Evolutionary conservation across 2,888 invertebrate genomes (phyloP), one percentile per base, ranked within the genome.

Genomic region (Belgica antarctica): DNA sequence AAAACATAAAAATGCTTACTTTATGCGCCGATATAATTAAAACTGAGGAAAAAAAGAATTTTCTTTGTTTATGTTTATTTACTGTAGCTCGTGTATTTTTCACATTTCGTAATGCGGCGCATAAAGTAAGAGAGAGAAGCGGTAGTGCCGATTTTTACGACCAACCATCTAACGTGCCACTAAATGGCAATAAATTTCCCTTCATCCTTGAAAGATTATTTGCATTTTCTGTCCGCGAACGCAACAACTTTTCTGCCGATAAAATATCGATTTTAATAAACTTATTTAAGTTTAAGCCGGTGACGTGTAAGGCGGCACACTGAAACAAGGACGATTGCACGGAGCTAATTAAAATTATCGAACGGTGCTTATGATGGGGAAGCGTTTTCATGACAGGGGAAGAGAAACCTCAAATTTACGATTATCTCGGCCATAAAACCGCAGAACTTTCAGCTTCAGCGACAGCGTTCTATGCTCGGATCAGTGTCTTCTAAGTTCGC

Each of bases 1-100:
- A 65, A 46, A 65, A 65, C 63, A 65, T 65, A 65, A 65, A 65
- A 62, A 65, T 34, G 31, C 17, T 24, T 25, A 65, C 46, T 65
- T 65, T 65, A 65, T 65, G 63, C 34, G 34, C 24, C 3, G 22
- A 7, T 41, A 15, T 46, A 65, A 65, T 65, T 65, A 65, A 65
- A 41, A 46, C 24, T 19, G 63, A 65, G 15, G n/a, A 52, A 52
- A 17, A 8, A 41, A 65, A 52, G 52, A 22, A 52, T 41, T 52
- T 65, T 46, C 12, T 24, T 41, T 65, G 8, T 46, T 24, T n/a
- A n/a, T 12, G 22, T 41, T 3, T 27, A 10, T 22, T 65, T 41
- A n/a, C n/a, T n/a, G n/a, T n/a, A n/a, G n/a, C n/a, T n/a, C n/a
- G n/a, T n/a, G n/a, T n/a, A n/a, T n/a, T n/a, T n/a, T n/a, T n/a